phyloP scores from a whole-genome alignment of 2,888 invertebrate species.

The Catocala sponsa region DNA sequence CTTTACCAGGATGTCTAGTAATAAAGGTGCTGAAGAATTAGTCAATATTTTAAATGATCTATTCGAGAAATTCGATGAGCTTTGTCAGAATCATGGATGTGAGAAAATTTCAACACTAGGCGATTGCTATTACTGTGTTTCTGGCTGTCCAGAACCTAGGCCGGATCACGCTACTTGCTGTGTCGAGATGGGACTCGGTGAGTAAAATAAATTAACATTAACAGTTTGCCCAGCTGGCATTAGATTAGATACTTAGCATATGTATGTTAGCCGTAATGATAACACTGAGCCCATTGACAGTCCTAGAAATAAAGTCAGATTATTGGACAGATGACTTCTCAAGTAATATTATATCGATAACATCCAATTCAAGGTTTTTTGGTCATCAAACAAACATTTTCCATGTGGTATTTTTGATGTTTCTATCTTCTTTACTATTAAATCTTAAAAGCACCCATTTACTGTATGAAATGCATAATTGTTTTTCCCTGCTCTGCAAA shows the following conservation, averaged over 20 bases:
- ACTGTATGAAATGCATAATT: no score
- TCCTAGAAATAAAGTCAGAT: no score
- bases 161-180: constrained; percentile 98
- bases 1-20: constrained; percentile 98
- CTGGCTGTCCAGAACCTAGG: constrained; percentile 97
- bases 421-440: no score
- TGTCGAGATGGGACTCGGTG: constrained; percentile 98
- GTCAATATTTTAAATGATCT: constrained; percentile 98
- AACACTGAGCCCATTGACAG: no score
- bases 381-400: no score
- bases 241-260: neutral
- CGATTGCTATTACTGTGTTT: constrained; percentile 98
- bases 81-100: constrained; percentile 96
- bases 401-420: no score
- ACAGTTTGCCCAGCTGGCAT: neutral
- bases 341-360: no score
- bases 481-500: no score
- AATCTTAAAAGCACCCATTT: no score
- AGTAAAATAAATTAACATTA: constrained; percentile 47
- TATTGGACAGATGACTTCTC: no score
- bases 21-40: constrained; percentile 98
- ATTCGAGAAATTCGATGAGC: constrained; percentile 97
- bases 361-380: no score
- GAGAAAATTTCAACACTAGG: constrained; percentile 99
- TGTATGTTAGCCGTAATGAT: no score